Conservation (phyloP, 2,888 invertebrate species). For the Platerodrilus igneus region DNA sequence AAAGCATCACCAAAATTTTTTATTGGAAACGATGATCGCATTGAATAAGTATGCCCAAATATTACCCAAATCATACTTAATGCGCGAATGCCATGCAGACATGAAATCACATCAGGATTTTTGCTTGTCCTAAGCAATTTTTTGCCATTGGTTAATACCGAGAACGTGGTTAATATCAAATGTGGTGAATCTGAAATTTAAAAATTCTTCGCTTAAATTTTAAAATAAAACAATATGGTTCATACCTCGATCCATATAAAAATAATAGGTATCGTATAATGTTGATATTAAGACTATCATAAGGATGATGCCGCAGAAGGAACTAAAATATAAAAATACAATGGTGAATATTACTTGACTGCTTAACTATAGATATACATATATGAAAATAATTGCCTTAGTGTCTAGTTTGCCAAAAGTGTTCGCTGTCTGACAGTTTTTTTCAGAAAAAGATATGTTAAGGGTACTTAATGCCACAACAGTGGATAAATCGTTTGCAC, state of each 20-base stretch:
- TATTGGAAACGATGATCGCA: background rate
- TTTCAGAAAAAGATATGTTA: too few species aligned
- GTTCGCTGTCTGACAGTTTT: too few species aligned
- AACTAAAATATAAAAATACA: too few species aligned
- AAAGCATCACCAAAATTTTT: constrained; percentile 1
- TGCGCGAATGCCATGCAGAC: constrained; percentile 48
- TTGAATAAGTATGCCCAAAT: constrained; percentile 40
- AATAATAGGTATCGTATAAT: constrained; percentile 22
- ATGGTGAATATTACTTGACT: too few species aligned
- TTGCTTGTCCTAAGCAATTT: constrained; percentile 44
- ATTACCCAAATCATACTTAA: constrained; percentile 52
- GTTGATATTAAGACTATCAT: constrained; percentile 27
- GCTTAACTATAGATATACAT: too few species aligned
- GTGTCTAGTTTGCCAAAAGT: too few species aligned
- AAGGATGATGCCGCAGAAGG: too few species aligned
- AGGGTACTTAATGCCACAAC: too few species aligned
- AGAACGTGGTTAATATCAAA: constrained; percentile 38
- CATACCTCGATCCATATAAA: constrained; percentile 24
- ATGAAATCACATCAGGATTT: constrained; percentile 42
- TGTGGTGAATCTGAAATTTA: constrained; percentile 25
- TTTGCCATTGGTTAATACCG: constrained; percentile 46
- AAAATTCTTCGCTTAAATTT: too few species aligned
- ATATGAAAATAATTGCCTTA: too few species aligned
- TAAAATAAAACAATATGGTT: background rate
- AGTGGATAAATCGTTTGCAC: too few species aligned